These are phyloP conservation scores for Sparidentex hasta DNA, from an alignment of 2,797 vertebrate species.

Conservation along the genomic window DNA sequence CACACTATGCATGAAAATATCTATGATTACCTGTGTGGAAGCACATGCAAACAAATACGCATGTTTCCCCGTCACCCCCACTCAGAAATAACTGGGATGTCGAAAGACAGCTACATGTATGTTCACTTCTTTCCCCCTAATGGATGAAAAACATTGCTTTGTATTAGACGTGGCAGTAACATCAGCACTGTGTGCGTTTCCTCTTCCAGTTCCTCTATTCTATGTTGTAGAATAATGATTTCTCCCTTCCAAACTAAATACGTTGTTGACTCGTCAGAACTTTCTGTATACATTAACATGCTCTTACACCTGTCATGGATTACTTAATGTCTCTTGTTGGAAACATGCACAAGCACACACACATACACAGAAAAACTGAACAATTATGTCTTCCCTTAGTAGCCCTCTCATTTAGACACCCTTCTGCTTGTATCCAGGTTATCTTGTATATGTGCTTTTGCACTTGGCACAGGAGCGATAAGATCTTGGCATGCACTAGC, in stretches of 20 bases:
- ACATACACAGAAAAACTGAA: conserved; percentile 1
- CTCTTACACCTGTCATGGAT: conserved; percentile 2
- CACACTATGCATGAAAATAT: not conserved
- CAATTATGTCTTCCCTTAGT: conserved; percentile 21
- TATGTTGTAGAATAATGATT: conserved; percentile 17
- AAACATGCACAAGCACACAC: conserved; percentile 6
- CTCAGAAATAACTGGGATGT: not conserved
- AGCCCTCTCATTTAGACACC: conserved; percentile 31
- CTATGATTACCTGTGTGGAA: not conserved
- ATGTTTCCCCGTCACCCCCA: not conserved
- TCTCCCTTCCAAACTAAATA: conserved; percentile 19
- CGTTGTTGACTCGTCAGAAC: not conserved
- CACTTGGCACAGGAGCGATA: conserved; percentile 41
- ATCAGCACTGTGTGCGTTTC: conserved; percentile 18
- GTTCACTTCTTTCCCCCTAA: not conserved
- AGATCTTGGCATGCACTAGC: conserved; percentile 59
- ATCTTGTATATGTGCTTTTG: conserved; percentile 36
- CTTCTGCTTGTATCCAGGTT: conserved; percentile 31
- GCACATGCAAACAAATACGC: not conserved
- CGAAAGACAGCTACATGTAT: not conserved
- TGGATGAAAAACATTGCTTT: not conserved
- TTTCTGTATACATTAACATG: conserved; percentile 2
- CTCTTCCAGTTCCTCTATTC: not conserved
- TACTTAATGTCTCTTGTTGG: not conserved
- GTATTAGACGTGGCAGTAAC: conserved; percentile 18